Base-by-base conservation (phyloP, 2,113 vertebrate genomes). In the Halichoeres trimaculatus region DNA sequence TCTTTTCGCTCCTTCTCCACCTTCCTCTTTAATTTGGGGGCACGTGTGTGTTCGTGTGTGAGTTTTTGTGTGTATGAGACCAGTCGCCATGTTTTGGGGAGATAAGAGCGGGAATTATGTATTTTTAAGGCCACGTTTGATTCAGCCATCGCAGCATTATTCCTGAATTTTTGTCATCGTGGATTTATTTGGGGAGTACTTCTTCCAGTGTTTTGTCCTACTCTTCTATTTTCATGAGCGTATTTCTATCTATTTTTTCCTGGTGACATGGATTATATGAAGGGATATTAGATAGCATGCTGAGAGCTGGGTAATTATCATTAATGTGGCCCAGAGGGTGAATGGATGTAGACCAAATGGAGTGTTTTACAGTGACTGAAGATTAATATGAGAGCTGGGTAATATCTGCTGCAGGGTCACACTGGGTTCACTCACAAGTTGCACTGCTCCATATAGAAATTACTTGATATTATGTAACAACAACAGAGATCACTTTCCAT, bases 51-150 rank as follows among this genome's bases (percentile, higher is more conserved):
- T 43, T 20, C 43, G 34, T 20, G 53, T 22, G 53, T 22, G 26
- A 45, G 41, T 71, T 45, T 78, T 66, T 47, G 53, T 50, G 56
- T 62, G 67, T 36, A 54, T 26, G 64, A 45, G 61, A 47, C 26
- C 19, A 81, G 74, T 62, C 83, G 60, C 80, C 88, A 92, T 91
- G 89, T 93, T 92, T 89, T 64, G 73, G 48, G 47, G 84, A 87
- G 90, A 92, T 89, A 91, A 88, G 76, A 81, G 84, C 81, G 68
- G 74, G 76, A 90, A 81, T 84, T 84, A 14, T 35, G 5, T 38
- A 50, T 55, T 53, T 74, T 70, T 35, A 61, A 77, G 51, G 85
- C 79, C 86, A 70, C 70, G 88, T 77, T 90, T 85, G 81, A 87
- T 89, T 85, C 78, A 82, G 66, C 66, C 52, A 62, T 80, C 60